A percentile compares a stretch with the other conserved stretches of the same genome.
phyloP scores from a whole-genome alignment of 2,888 invertebrate species.

The Meteorus colon region DNA sequence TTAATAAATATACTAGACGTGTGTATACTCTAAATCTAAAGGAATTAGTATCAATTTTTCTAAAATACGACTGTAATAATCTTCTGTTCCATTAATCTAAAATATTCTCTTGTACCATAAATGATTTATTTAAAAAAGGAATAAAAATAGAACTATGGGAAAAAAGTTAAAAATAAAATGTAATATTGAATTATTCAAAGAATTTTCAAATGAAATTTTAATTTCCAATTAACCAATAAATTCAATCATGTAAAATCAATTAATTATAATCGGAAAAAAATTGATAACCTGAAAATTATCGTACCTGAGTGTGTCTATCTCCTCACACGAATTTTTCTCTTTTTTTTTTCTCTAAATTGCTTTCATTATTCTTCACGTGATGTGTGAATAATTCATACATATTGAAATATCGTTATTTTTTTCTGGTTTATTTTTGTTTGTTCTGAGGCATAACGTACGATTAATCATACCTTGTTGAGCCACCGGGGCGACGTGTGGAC shows the following conservation, averaged over 20 bases:
- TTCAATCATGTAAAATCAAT: too few relatives aligned
- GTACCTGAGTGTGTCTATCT: neutral
- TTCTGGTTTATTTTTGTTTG: constrained; percentile 23
- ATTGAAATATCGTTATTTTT: neutral
- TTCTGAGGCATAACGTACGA: constrained; percentile 45
- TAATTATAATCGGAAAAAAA: too few relatives aligned
- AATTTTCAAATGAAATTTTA: too few relatives aligned
- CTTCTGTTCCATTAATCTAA: too few relatives aligned
- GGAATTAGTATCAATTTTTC: too few relatives aligned
- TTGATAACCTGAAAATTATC: neutral
- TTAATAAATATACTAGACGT: neutral
- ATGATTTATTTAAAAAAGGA: too few relatives aligned
- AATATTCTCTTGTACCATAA: too few relatives aligned
- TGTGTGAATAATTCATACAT: neutral
- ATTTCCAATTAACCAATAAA: too few relatives aligned
- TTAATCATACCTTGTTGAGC: constrained; percentile 66
- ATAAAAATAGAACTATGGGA: too few relatives aligned
- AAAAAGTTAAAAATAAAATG: too few relatives aligned
- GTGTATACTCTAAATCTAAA: constrained; percentile 6
- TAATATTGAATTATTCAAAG: too few relatives aligned
- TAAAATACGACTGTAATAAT: too few relatives aligned
- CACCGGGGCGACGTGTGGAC: constrained; percentile 63
- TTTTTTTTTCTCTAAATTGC: neutral
- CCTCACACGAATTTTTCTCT: neutral
- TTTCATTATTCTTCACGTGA: neutral